Base-by-base conservation (phyloP, 2,888 invertebrate genomes). In the Lasiommata megera region DNA sequence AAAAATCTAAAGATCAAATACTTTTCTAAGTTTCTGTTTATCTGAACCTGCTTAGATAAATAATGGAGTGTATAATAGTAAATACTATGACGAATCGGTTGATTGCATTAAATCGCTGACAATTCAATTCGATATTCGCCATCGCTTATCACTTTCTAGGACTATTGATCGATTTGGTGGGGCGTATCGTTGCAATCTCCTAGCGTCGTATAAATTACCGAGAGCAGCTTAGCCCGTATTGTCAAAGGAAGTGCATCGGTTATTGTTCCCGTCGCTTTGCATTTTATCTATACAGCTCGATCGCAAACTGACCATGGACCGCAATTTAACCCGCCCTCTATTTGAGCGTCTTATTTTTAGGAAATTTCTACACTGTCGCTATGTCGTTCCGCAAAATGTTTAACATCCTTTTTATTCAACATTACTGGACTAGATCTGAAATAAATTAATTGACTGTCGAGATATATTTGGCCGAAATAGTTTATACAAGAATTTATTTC, bases 201-300 rank as follows among this genome's bases (percentile, higher is more conserved):
- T 66, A 66, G 68, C 76, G 64, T 72, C 71, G 76, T 77, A 85
- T 87, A 85, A 86, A 82, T 87, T 72, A 72, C 69, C 69, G 70
- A 66, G 66, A 67, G 66, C 61, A 69, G 52, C 54, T 54, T 56
- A 60, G 65, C 63, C 69, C 72, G 66, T 69, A 82, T 85, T 88
- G 88, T 86, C 85, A 83, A 82, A 86, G 86, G 84, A 84, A 84
- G 84, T 84, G 84, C 85, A 85, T 87, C 85, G 80, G 83, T 87
- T 87, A 88, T 89, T 88, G 88, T 88, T 86, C 80, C 75, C 76
- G 76, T 82, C 70, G 82, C 76, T 80, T 82, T 77, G 73, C 71
- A 72, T 76, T 76, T 82, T 86, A 86, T 86, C 85, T 76, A 63
- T 61, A 63, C 73, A 73, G 75, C 68, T 72, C 72, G 68, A 86